phyloP scores from a whole-genome alignment of 2,888 invertebrate species.

The Sinohyriopsis cumingii region DNA sequence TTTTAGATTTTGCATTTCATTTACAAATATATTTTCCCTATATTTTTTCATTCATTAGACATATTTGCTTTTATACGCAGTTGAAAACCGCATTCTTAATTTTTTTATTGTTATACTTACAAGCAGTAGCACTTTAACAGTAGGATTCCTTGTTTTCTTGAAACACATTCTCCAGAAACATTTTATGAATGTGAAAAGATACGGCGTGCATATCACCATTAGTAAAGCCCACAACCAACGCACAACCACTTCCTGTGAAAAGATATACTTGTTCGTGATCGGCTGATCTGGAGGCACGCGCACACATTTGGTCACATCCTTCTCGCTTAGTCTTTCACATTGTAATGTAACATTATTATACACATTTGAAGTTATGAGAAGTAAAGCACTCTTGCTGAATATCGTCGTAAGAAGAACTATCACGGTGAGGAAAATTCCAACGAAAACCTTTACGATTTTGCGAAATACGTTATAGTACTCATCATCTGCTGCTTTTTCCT shows the following conservation, averaged over 20 bases:
- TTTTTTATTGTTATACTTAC: constrained; percentile 27
- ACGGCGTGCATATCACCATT: constrained; percentile 69
- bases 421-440: constrained; percentile 88
- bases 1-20: too few relatives aligned
- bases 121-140: constrained; percentile 37
- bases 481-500: constrained; percentile 42
- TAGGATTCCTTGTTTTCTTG: constrained; percentile 58
- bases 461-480: constrained; percentile 42
- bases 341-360: constrained; percentile 54
- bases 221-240: constrained; percentile 72
- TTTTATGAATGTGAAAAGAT: constrained; percentile 68
- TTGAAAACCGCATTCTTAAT: too few relatives aligned
- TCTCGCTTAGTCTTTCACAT: constrained; percentile 37
- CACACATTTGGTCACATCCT: constrained; percentile 45
- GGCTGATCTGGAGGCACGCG: constrained; percentile 47
- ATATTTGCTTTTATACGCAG: too few relatives aligned
- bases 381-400: constrained; percentile 87
- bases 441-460: constrained; percentile 75
- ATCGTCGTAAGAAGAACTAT: constrained; percentile 89
- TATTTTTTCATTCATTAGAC: too few relatives aligned
- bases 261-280: constrained; percentile 36
- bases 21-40: too few relatives aligned
- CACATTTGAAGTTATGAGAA: constrained; percentile 59
- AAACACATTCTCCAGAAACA: constrained; percentile 72
- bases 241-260: constrained; percentile 53